These are phyloP conservation scores for Phacellophora camtschatica DNA, from an alignment of 30 jellyfish, hydroid and myxozoan genomes.

Conservation along the genomic window DNA sequence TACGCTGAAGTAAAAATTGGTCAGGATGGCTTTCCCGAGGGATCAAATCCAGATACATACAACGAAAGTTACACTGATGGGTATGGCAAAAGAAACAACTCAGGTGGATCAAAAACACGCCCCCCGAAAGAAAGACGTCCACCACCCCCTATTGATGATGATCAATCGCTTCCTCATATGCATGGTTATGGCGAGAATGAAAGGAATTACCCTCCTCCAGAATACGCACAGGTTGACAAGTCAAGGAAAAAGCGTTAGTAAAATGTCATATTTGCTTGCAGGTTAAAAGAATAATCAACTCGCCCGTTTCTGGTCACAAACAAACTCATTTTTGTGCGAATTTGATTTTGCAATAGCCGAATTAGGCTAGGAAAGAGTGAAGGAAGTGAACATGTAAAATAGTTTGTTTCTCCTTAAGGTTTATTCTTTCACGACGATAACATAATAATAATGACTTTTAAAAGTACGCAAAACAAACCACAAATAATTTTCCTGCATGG, in stretches of 20 bases:
- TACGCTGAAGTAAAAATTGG: slow-evolving; percentile 48
- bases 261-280: background rate
- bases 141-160: slow-evolving; percentile 41
- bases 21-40: slow-evolving; percentile 41
- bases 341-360: too few relatives aligned
- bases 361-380: too few relatives aligned
- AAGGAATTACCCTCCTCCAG: slow-evolving; percentile 7
- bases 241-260: slow-evolving; percentile 45
- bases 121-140: slow-evolving; percentile 41
- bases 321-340: too few relatives aligned
- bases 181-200: slow-evolving; percentile 19
- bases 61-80: slow-evolving; percentile 64
- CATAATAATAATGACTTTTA: too few relatives aligned
- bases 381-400: too few relatives aligned
- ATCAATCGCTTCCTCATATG: background rate
- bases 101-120: slow-evolving; percentile 7
- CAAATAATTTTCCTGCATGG: too few relatives aligned
- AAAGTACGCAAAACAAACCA: too few relatives aligned
- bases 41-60: slow-evolving; percentile 8
- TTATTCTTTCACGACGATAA: too few relatives aligned
- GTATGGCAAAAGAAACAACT: slow-evolving; percentile 31
- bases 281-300: background rate
- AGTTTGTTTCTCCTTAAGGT: too few relatives aligned
- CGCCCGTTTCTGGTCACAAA: background rate
- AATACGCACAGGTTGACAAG: slow-evolving; percentile 51